Percentiles rank a stretch among this genome's conserved stretches.
phyloP scores from a whole-genome alignment of 2,797 vertebrate genomes.

The Pseudomugil gertrudae region DNA sequence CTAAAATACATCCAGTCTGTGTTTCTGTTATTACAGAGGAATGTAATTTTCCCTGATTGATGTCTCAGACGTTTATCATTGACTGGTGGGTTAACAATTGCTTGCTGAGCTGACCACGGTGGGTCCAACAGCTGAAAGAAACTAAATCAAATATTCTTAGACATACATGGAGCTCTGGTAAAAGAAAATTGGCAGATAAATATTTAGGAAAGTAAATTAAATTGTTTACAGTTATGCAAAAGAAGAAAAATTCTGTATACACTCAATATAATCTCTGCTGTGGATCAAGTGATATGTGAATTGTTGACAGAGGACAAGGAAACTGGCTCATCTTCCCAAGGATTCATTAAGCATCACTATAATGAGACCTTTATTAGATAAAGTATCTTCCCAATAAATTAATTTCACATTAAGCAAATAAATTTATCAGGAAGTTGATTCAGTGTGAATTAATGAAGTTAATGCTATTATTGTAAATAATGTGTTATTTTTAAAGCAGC shows the following conservation, averaged over 20 bases:
- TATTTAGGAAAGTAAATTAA: not conserved
- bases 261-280: constrained; percentile 13
- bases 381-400: constrained; percentile 32
- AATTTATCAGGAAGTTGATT: constrained; percentile 31
- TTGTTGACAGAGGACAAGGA: constrained; percentile 32
- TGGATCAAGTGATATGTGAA: constrained; percentile 15
- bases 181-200: constrained; percentile 20
- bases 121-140: constrained; percentile 25
- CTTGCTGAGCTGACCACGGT: constrained; percentile 32
- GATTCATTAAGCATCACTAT: constrained; percentile 44
- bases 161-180: constrained; percentile 33
- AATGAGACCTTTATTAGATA: constrained; percentile 40
- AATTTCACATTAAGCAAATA: constrained; percentile 45
- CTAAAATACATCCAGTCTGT: constrained; percentile 16
- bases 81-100: constrained; percentile 47
- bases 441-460: constrained; percentile 31
- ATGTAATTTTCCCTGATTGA: constrained; percentile 58
- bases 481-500: constrained; percentile 2
- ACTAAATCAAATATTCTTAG: constrained; percentile 47
- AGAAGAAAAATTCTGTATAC: not conserved
- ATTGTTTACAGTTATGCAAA: not conserved
- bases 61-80: constrained; percentile 46
- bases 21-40: constrained; percentile 32
- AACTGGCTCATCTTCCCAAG: constrained; percentile 34
- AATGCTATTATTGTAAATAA: constrained; percentile 44